Evolutionary conservation across 2,888 invertebrate species (phyloP), one percentile per base, ranked within the genome.

Genomic region (Lithophane ornitopus): DNA sequence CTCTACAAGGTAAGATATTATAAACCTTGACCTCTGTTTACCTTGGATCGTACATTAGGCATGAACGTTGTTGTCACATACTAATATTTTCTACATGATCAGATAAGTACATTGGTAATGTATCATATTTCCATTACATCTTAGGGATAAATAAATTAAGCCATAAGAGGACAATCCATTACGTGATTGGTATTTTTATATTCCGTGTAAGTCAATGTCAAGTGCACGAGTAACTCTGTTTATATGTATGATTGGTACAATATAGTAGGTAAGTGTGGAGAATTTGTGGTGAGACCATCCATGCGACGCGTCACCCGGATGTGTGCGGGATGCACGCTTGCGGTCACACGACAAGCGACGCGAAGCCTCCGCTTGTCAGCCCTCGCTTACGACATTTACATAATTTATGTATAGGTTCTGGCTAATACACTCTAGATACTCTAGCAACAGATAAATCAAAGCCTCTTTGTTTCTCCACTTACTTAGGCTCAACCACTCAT

Each of bases 21-120:
- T 72, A 78, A 88, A 82, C 92, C 91, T 91, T 93, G 93, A 93
- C 92, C 91, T 91, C 92, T 90, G 88, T 85, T 87, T 87, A 86
- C 88, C 85, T 82, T 81, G 80, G 85, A 78, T 80, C 79, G 76
- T 84, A 84, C 80, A 81, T 87, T 87, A 83, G 81, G 81, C 80
- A 81, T 78, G 66, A 76, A 63, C 74, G 14, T 63, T 70, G 44
- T 65, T 62, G 41, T 76, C 49, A 85, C 70, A 58, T 69, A 59
- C 62, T 69, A 26, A 46, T 77, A 70, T 74, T 63, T 63, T 68
- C 66, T 69, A 49, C 41, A 71, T 59, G n/a, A 76, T 86, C 63
- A 54, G 59, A 28, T 72, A 70, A 54, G 26, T 28, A 65, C 14
- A 26, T 63, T 41, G 14, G 26, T 75, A 59, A 46, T 68, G 49